Evolutionary conservation across 1,140 invertebrate species (phyloP), one percentile per base, ranked within the genome.

Genomic region (Achroia grisella): DNA sequence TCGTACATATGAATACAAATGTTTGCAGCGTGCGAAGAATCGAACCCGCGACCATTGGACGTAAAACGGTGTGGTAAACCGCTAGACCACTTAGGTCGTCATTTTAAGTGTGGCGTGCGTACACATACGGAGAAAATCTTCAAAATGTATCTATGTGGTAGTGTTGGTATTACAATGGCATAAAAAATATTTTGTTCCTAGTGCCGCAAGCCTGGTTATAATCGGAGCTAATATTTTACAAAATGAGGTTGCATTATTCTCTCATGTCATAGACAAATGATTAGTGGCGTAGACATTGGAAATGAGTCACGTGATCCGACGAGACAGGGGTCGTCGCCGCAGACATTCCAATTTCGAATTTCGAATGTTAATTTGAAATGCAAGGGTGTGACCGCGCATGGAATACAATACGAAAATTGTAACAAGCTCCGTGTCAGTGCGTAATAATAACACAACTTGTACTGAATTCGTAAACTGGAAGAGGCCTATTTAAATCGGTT

Each of bases 291-390:
- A 45, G 44, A 47, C 39, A 30, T 46, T 51, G 31, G 31, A 51
- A 32, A 28, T 42, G 28, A 43, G 31, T 53, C 51, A 53, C 51
- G 45, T 53, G 51, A 53, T 34, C 35, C 35, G 51, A 34, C 44
- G 45, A 52, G 46, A 58, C 52, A 43, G 52, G 51, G 61, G 56
- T 57, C 55, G 52, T 56, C 37, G 50, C 53, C 56, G 59, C 62
- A 66, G 59, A 66, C 59, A 45, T 56, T 48, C 48, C 44, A 57
- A 56, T 46, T 52, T 61, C 40, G 55, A 59, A 65, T 44, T 61
- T 58, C 61, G 54, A 60, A 61, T 52, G 62, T 61, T 65, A 61
- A 66, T 66, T 59, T 59, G 52, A 62, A 65, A 66, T 66, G 62
- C 59, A 59, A 59, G 62, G 62, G 59, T 59, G 62, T 59, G 62